These are phyloP conservation scores for Platysteira castanea DNA, from an alignment of 2,113 vertebrate species.

Conservation along the genomic window DNA sequence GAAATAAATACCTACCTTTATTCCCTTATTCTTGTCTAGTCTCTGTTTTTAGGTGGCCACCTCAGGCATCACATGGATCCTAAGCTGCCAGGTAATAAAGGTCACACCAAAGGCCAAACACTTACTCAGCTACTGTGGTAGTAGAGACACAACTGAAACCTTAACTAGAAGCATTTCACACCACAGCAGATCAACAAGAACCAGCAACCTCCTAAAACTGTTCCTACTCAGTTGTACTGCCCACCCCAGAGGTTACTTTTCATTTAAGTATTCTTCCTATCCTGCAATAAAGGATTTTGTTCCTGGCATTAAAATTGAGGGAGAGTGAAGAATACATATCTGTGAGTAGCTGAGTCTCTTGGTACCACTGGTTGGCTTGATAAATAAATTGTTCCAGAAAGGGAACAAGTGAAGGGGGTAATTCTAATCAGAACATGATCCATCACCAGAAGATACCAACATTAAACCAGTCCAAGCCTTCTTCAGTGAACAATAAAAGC, in stretches of 20 bases:
- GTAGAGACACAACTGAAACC: not conserved
- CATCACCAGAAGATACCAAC: not conserved
- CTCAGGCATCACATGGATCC: not conserved
- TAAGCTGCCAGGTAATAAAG: not conserved
- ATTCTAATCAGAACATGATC: not conserved
- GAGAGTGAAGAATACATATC: not conserved
- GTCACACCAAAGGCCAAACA: not conserved
- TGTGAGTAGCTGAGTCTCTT: not conserved
- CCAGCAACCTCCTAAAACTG: not conserved
- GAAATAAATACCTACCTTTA: too few relatives aligned
- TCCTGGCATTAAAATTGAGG: not conserved
- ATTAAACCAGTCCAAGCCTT: not conserved
- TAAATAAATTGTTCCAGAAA: not conserved
- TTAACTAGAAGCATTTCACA: not conserved
- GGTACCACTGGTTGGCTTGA: not conserved
- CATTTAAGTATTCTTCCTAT: not conserved
- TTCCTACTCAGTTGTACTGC: not conserved
- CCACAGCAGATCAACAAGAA: not conserved
- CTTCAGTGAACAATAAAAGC: not conserved
- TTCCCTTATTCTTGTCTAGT: too few relatives aligned
- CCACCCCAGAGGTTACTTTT: not conserved
- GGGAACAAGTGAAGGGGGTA: not conserved
- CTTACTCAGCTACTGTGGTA: too few relatives aligned
- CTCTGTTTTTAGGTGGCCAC: too few relatives aligned
- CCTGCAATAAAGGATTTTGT: not conserved